Conservation (phyloP, 2,113 vertebrate species). For the Myodes glareolus region DNA sequence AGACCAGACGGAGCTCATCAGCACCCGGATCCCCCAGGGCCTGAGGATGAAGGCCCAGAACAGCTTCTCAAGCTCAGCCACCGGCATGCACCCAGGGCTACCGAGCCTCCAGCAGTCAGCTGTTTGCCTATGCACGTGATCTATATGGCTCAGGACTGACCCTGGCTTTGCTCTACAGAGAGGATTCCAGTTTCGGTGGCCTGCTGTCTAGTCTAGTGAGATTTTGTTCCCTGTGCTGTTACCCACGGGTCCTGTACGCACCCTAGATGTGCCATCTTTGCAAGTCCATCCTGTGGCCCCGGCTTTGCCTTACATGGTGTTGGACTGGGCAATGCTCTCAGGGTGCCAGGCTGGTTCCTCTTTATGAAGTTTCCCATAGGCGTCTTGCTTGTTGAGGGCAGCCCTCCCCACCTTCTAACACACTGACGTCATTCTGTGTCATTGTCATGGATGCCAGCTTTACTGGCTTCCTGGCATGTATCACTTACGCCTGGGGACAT, state of each 20-base stretch:
- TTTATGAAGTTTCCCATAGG: background rate
- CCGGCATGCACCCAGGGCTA: too few species aligned
- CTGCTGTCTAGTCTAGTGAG: background rate
- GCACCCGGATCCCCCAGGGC: too few species aligned
- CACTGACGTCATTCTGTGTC: background rate
- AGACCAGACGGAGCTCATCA: background rate
- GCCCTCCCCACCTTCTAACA: background rate
- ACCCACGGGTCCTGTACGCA: background rate
- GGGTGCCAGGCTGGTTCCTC: background rate
- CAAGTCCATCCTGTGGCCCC: background rate
- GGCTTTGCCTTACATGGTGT: background rate
- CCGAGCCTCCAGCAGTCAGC: background rate
- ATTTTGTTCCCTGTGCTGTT: background rate
- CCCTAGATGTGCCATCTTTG: background rate
- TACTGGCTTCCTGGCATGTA: background rate
- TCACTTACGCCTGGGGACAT: background rate
- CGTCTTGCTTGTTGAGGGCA: background rate
- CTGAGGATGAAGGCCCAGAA: fast-evolving
- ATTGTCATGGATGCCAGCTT: background rate
- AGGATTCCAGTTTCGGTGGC: background rate
- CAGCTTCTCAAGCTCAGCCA: background rate
- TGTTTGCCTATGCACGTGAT: too few species aligned
- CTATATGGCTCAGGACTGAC: too few species aligned
- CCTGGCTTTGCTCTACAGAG: background rate
- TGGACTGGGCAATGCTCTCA: background rate